phyloP scores from a whole-genome alignment of 2,113 vertebrate species.

The Pipra filicauda region DNA sequence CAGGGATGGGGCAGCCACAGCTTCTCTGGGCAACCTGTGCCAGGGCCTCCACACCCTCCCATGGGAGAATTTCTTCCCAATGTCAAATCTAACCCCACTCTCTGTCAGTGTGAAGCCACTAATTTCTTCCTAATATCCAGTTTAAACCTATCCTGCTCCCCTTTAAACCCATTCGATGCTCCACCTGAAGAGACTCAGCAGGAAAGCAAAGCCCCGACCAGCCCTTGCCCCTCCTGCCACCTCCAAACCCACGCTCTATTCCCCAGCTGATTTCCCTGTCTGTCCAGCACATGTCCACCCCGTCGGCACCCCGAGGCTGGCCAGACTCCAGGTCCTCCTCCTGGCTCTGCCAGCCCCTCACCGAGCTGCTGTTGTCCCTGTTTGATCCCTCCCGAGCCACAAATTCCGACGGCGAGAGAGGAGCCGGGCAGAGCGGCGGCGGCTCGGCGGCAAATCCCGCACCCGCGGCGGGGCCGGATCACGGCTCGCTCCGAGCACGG shows the following conservation, averaged over 20 bases:
- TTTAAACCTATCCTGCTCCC: not conserved
- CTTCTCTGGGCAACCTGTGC: not conserved
- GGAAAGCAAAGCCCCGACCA: not conserved
- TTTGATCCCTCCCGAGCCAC: not conserved
- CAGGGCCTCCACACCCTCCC: accelerated
- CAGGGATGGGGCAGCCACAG: not conserved
- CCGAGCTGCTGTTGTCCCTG: not conserved
- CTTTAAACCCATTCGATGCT: accelerated
- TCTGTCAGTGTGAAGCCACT: not conserved
- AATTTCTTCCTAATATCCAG: not conserved
- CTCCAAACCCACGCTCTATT: accelerated
- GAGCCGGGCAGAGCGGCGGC: not conserved
- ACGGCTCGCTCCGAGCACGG: constrained; percentile 45
- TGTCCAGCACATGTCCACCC: not conserved
- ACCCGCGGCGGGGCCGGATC: constrained; percentile 30
- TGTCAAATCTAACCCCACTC: not conserved
- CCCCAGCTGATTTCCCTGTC: not conserved
- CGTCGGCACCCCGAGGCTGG: not conserved
- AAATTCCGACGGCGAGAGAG: not conserved
- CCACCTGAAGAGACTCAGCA: not conserved
- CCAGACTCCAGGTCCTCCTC: not conserved
- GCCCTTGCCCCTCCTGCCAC: not conserved
- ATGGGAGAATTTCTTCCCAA: not conserved
- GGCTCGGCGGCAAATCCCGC: not conserved
- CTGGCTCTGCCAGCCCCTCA: not conserved